phyloP scores from a whole-genome alignment of 2,113 vertebrate genomes.

The Rallus limicola region DNA sequence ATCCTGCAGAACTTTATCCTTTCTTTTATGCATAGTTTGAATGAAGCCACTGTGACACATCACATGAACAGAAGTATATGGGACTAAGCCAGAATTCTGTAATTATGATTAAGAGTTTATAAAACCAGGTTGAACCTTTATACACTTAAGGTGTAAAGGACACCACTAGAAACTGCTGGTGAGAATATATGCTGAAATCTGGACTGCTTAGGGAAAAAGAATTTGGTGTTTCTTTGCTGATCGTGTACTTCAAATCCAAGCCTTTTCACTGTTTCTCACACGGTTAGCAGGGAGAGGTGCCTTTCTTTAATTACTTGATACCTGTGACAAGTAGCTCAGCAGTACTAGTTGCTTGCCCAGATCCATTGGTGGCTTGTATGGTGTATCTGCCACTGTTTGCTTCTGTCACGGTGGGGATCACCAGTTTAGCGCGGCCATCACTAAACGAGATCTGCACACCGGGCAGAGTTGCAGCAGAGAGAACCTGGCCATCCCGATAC shows the following conservation, averaged over 20 bases:
- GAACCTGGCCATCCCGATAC: conserved; percentile 99
- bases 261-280: neutral
- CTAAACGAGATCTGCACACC: conserved; percentile 98
- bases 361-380: conserved; percentile 93
- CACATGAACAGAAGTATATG: neutral
- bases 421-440: conserved; percentile 96
- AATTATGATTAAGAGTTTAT: neutral
- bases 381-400: conserved; percentile 93
- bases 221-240: neutral
- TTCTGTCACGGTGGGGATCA: conserved; percentile 90
- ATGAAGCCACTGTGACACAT: neutral
- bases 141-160: neutral
- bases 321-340: conserved; percentile 97
- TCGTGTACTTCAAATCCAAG: neutral
- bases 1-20: neutral
- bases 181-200: neutral
- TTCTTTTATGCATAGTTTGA: neutral
- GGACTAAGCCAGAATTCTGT: neutral
- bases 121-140: neutral
- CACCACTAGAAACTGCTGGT: neutral
- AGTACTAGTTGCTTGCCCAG: conserved; percentile 98
- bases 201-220: neutral
- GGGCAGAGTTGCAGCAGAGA: conserved; percentile 91
- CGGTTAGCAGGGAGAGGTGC: neutral
- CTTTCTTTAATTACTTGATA: neutral